phyloP scores from a whole-genome alignment of 1,140 invertebrate genomes.

The Zaprionus africanus region DNA sequence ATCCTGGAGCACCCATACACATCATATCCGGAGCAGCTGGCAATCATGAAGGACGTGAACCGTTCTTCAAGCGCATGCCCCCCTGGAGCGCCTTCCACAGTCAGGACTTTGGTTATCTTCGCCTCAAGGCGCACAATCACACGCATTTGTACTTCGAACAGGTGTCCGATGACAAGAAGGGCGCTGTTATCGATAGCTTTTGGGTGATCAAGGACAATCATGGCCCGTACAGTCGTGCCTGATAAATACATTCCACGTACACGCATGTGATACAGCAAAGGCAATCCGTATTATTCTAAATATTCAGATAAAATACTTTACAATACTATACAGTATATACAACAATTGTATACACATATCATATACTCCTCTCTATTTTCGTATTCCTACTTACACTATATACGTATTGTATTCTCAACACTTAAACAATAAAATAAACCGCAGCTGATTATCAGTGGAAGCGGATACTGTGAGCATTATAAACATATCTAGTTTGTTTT shows the following conservation, averaged over 20 bases:
- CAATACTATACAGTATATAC: slow-evolving; percentile 1
- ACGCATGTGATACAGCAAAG: not conserved
- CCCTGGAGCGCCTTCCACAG: slow-evolving; percentile 79
- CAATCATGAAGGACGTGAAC: slow-evolving; percentile 88
- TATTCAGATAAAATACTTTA: slow-evolving; percentile 47
- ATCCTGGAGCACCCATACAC: slow-evolving; percentile 95
- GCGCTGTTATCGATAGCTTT: slow-evolving; percentile 90
- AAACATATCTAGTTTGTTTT: not conserved
- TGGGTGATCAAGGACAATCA: slow-evolving; percentile 90
- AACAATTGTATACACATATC: not conserved
- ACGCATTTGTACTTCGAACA: slow-evolving; percentile 97
- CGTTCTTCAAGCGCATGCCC: slow-evolving; percentile 79
- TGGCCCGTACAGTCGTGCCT: slow-evolving; percentile 61
- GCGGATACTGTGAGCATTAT: not conserved
- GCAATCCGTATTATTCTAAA: slow-evolving; percentile 90
- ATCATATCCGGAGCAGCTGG: slow-evolving; percentile 97
- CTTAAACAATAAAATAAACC: slow-evolving; percentile 18
- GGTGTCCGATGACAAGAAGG: slow-evolving; percentile 92
- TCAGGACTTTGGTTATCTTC: slow-evolving; percentile 95
- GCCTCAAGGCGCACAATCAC: slow-evolving; percentile 91
- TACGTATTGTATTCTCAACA: not conserved
- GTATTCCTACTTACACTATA: not conserved
- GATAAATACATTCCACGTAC: not conserved
- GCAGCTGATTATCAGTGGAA: not conserved
- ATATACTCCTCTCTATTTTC: not conserved